These are phyloP conservation scores for Eupithecia centaureata DNA, from an alignment of 2,888 invertebrate species.

Conservation along the genomic window DNA sequence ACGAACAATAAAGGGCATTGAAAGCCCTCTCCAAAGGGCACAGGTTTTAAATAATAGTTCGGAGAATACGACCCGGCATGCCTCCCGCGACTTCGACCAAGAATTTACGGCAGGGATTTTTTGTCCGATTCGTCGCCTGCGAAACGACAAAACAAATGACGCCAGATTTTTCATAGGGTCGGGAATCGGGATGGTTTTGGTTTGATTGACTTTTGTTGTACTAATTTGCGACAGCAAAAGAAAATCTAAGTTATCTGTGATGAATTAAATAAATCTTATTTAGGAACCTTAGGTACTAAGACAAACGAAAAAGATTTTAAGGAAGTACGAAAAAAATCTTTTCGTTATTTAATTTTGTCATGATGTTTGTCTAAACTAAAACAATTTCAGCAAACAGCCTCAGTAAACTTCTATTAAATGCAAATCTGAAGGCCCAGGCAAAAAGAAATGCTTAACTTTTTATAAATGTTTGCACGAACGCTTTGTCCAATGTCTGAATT, in stretches of 20 bases:
- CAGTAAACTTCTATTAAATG: conserved; percentile 56
- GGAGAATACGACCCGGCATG: conserved; percentile 62
- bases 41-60: conserved; percentile 67
- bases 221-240: background rate
- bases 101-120: conserved; percentile 59
- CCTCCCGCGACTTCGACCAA: conserved; percentile 43
- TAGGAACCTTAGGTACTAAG: background rate
- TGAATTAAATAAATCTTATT: background rate
- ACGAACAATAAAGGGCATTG: conserved; percentile 63
- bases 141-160: conserved; percentile 55
- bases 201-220: conserved; percentile 29
- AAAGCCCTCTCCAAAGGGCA: conserved; percentile 65
- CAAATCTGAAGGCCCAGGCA: conserved; percentile 52
- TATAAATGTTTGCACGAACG: conserved; percentile 71
- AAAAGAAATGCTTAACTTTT: conserved; percentile 67
- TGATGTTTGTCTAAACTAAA: conserved; percentile 18
- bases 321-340: background rate
- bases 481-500: conserved; percentile 69
- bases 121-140: conserved; percentile 57
- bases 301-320: background rate
- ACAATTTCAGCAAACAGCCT: conserved; percentile 30
- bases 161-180: conserved; percentile 41
- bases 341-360: conserved; percentile 2
- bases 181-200: conserved; percentile 32
- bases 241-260: background rate